These are phyloP conservation scores for Chrosomus eos DNA, from an alignment of 2,797 vertebrate species.

Conservation along the genomic window DNA sequence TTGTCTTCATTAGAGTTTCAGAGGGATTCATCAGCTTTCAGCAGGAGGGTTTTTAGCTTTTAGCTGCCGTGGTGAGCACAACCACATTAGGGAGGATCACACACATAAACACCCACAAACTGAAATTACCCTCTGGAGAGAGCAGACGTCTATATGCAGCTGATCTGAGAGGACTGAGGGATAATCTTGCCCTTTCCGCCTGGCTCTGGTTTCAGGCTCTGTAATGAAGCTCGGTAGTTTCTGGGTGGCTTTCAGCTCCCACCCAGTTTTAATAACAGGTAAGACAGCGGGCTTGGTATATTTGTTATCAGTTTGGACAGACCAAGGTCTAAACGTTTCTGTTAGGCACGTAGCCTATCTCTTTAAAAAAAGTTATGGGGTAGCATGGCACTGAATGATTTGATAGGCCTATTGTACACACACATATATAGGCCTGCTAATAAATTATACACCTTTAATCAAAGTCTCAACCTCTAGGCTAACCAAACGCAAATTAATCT, in stretches of 20 bases:
- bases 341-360: not conserved
- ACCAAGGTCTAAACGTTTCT: not conserved
- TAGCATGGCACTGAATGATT: not conserved
- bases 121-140: constrained; percentile 53
- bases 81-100: constrained; percentile 58
- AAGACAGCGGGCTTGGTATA: constrained; percentile 4
- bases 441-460: not conserved
- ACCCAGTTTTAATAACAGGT: constrained; percentile 55
- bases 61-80: constrained; percentile 25
- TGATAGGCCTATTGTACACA: not conserved
- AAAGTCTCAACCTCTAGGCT: not conserved
- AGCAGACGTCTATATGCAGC: constrained; percentile 47
- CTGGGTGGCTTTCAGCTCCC: constrained; percentile 53
- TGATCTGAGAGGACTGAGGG: constrained; percentile 40
- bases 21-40: constrained; percentile 6
- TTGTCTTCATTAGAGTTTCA: constrained; percentile 8
- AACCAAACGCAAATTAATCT: not conserved
- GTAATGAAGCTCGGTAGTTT: constrained; percentile 52
- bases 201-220: constrained; percentile 22
- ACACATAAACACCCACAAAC: constrained; percentile 45
- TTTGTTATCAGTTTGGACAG: constrained; percentile 2
- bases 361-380: not conserved
- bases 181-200: constrained; percentile 54
- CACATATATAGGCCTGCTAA: not conserved
- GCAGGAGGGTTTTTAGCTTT: constrained; percentile 21